Evolutionary conservation across 2,113 vertebrate species (phyloP).

Genomic region (Sorex araneus): DNA sequence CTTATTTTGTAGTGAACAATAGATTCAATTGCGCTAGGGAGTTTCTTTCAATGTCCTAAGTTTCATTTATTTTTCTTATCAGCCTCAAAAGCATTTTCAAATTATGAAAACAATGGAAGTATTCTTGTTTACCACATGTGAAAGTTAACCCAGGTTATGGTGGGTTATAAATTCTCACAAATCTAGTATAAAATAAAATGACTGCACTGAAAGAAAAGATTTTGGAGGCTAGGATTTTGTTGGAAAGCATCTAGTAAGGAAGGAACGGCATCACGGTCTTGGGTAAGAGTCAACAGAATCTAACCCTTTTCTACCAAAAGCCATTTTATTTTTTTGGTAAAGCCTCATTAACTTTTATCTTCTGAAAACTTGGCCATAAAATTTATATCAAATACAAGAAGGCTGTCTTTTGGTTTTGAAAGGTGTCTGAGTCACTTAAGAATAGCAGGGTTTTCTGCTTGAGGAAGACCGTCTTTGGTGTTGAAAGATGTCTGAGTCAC

Average conservation of each 20-base stretch:
- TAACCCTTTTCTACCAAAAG: constrained; percentile 54
- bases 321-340: constrained; percentile 58
- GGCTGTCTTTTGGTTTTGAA: constrained; percentile 75
- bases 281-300: background rate
- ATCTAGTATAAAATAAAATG: background rate
- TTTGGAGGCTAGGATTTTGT: background rate
- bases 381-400: constrained; percentile 73
- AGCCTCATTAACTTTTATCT: constrained; percentile 70
- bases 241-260: constrained; percentile 1
- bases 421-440: constrained; percentile 82
- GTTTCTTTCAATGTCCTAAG: constrained; percentile 34
- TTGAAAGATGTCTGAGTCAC: constrained; percentile 83
- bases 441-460: constrained; percentile 70
- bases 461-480: constrained; percentile 74
- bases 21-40: constrained; percentile 1
- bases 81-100: constrained; percentile 45
- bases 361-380: constrained; percentile 60
- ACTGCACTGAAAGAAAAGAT: background rate
- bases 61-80: constrained; percentile 25
- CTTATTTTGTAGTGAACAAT: constrained; percentile 39
- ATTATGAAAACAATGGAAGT: background rate
- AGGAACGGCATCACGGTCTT: background rate
- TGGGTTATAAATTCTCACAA: constrained; percentile 21
- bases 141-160: background rate
- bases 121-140: background rate